Evolutionary conservation across 2,113 vertebrate species (phyloP).

Genomic region (Lathamus discolor): DNA sequence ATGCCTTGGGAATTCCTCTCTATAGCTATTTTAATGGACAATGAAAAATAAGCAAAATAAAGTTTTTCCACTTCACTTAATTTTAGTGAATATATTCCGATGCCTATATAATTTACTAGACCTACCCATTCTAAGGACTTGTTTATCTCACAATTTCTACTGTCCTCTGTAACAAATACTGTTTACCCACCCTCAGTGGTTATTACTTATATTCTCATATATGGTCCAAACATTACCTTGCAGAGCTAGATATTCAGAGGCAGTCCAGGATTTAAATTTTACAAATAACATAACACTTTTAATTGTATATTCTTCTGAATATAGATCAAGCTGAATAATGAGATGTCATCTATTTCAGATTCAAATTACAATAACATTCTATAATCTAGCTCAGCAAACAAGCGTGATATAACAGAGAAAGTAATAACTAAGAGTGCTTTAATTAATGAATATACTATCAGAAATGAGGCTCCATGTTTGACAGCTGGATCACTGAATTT

Average conservation of each 20-base stretch:
- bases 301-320: neutral
- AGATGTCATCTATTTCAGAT: neutral
- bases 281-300: neutral
- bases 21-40: neutral
- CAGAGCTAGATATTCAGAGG: neutral
- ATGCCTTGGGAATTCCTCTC: neutral
- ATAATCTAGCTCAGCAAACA: neutral
- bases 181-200: rapidly evolving
- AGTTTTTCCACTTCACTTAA: neutral
- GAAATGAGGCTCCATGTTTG: neutral
- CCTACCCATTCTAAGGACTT: neutral
- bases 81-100: neutral
- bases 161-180: neutral
- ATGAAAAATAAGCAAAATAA: neutral
- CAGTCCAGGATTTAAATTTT: neutral
- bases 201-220: neutral
- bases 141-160: neutral
- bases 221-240: neutral
- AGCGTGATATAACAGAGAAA: neutral
- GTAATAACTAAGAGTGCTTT: neutral
- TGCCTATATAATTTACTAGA: neutral
- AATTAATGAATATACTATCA: neutral
- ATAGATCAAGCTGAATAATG: neutral
- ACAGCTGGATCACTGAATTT: neutral
- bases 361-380: neutral